Conservation (phyloP, 53 echinoderm and acorn worm genomes). For the Zoroaster sp. region DNA sequence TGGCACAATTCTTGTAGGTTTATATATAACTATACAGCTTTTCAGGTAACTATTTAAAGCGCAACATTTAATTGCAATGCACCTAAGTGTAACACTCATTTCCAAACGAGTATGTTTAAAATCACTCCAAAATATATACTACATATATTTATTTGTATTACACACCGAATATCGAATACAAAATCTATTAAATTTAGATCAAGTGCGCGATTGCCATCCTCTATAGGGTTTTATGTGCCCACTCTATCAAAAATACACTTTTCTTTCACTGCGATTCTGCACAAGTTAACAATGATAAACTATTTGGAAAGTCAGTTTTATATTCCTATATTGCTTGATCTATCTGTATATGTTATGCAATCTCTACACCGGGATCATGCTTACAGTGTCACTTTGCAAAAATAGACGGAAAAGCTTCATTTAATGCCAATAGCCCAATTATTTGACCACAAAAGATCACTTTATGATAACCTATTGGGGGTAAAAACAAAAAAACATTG, state of each 20-base stretch:
- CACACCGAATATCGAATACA: not conserved
- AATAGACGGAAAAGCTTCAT: not conserved
- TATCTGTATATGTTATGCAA: not conserved
- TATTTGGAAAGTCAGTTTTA: too few relatives aligned
- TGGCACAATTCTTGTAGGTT: too few relatives aligned
- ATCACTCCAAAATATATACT: not conserved
- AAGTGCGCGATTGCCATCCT: too few relatives aligned
- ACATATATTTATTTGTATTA: not conserved
- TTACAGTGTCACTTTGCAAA: not conserved
- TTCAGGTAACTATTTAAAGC: too few relatives aligned
- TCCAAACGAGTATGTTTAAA: too few relatives aligned
- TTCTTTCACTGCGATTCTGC: not conserved
- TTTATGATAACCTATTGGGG: too few relatives aligned
- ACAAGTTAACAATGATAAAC: not conserved
- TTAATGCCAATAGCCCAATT: too few relatives aligned
- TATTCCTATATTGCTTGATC: not conserved
- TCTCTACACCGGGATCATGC: not conserved
- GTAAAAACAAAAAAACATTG: too few relatives aligned
- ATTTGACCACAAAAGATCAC: too few relatives aligned
- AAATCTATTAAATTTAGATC: too few relatives aligned
- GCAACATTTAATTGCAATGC: not conserved
- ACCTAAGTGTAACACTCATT: too few relatives aligned
- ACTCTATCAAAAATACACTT: not conserved
- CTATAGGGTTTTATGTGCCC: not conserved
- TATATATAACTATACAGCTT: too few relatives aligned